phyloP scores from a whole-genome alignment of 2,797 vertebrate genomes.

The Oceanodroma leucorhoa region DNA sequence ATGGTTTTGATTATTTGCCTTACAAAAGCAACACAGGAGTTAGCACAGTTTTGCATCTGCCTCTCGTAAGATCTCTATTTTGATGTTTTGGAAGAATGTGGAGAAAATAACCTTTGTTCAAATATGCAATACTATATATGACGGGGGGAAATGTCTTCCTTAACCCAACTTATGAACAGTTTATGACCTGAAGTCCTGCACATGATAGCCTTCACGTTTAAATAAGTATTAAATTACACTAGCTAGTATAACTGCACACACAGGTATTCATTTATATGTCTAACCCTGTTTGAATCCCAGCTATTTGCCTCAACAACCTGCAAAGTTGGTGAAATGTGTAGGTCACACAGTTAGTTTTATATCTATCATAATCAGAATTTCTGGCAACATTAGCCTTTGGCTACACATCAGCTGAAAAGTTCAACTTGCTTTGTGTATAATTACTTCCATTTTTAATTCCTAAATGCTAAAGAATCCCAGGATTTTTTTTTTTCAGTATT shows the following conservation, averaged over 20 bases:
- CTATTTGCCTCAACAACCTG: not conserved
- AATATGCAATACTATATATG: not conserved
- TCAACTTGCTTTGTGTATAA: not conserved
- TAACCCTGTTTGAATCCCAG: not conserved
- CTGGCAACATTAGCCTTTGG: not conserved
- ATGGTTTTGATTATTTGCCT: not conserved
- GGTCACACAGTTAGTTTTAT: not conserved
- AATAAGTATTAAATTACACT: conserved; percentile 3
- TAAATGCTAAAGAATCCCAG: not conserved
- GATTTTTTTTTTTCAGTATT: not conserved
- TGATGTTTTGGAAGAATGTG: not conserved
- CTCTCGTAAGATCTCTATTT: not conserved
- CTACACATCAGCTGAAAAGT: not conserved
- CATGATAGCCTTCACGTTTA: not conserved
- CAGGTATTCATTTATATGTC: not conserved
- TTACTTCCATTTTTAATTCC: not conserved
- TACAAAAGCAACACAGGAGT: not conserved
- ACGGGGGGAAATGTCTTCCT: not conserved
- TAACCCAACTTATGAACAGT: not conserved
- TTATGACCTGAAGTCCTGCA: not conserved
- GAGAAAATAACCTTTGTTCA: not conserved
- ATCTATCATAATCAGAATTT: not conserved
- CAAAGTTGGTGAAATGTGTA: not conserved
- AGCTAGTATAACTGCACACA: not conserved
- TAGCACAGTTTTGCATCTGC: not conserved